Evolutionary conservation across 2,797 vertebrate species (phyloP).

Genomic region (Amphiprion clarkii): DNA sequence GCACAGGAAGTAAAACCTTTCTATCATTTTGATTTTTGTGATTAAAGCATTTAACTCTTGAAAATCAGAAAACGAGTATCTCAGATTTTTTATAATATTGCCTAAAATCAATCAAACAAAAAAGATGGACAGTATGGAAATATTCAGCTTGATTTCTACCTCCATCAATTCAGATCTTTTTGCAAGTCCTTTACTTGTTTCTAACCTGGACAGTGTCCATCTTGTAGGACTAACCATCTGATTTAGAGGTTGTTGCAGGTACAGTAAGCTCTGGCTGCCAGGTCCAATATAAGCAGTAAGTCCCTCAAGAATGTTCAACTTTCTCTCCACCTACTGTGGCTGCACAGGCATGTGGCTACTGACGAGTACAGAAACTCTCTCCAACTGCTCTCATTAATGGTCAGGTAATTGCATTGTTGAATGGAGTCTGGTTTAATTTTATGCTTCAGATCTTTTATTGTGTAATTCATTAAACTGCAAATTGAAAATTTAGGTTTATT

Average conservation of each 20-base stretch:
- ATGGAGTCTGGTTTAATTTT: not conserved
- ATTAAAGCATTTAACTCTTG: too few relatives aligned
- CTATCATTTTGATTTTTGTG: too few relatives aligned
- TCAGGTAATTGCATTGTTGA: slow-evolving; percentile 10
- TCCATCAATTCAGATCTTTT: slow-evolving; percentile 5
- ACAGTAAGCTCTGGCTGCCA: not conserved
- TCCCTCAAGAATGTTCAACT: not conserved
- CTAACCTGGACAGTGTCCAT: slow-evolving; percentile 7
- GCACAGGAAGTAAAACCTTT: too few relatives aligned
- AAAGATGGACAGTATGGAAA: too few relatives aligned
- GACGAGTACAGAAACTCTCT: not conserved
- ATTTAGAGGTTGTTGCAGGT: slow-evolving; percentile 9
- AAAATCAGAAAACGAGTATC: too few relatives aligned
- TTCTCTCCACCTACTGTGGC: not conserved
- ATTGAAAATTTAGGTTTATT: not conserved
- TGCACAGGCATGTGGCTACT: not conserved
- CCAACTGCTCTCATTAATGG: not conserved
- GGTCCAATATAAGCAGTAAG: not conserved
- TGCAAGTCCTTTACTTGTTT: slow-evolving; percentile 1
- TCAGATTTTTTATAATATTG: too few relatives aligned
- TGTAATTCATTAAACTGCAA: not conserved
- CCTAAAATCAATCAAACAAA: too few relatives aligned
- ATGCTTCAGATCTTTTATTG: slow-evolving; percentile 6
- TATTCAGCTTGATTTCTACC: too few relatives aligned
- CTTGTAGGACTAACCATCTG: not conserved